Evolutionary conservation across 2,797 vertebrate genomes (phyloP), one percentile per base, ranked within the genome.

Genomic region (Poeciliopsis turneri): DNA sequence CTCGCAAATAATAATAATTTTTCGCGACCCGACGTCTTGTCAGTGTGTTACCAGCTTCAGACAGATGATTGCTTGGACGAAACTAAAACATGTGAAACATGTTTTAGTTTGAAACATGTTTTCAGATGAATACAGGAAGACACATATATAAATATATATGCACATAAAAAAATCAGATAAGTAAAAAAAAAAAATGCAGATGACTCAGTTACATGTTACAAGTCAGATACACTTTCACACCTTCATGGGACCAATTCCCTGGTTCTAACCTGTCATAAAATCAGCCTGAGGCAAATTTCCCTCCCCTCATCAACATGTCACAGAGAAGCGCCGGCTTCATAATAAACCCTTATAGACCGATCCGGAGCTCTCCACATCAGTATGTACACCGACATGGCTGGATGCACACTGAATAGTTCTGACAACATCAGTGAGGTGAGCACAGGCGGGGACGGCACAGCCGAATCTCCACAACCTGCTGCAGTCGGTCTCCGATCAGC

Each of bases 301-400:
- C 39, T 25, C 25, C 45, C 72, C 39, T 25, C 25, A 30, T 59
- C 15, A n/a, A 10, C 11, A 23, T 64, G 28, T 41, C 59, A 70
- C 61, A 81, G 55, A 18, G 66, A 46, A 71, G 25, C n/a, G 8
- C 64, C 69, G n/a, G n/a, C 57, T 23, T 8, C 23, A 53, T 33
- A 76, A 57, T 71, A 1, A 68, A 74, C 71, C 53, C 57, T 36
- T 36, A 75, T 18, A 57, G 66, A 33, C 61, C 45, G 72, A 61
- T 36, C 68, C 55, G 73, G 23, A 51, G 39, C 30, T 15, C 30
- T 39, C 30, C 36, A 3, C 46, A 36, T 43, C 25, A 23, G 11
- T 10, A 68, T 68, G 64, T 68, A 41, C 3, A 23, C 64, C 11
- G 9, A 68, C 23, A 23, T 41, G 11, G 20, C 36, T 41, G 36